A percentile compares a stretch with the other conserved stretches of the same genome.
These are phyloP conservation scores for Aproaerema taeniolella DNA, from an alignment of 2,888 invertebrate species.

Conservation along the genomic window DNA sequence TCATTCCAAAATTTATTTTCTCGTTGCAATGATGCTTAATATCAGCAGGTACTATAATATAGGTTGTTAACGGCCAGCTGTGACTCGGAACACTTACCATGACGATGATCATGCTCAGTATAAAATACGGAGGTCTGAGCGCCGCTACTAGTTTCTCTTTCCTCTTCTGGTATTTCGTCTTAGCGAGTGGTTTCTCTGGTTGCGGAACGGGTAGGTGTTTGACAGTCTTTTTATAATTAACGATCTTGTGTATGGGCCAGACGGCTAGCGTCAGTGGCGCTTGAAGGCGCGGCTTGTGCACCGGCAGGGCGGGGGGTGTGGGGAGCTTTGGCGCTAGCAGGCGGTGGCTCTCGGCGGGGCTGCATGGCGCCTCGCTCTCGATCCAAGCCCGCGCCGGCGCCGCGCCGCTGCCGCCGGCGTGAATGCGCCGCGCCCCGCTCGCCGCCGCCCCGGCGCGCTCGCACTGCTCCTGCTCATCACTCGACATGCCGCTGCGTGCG, in stretches of 20 bases:
- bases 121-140: constrained; percentile 59
- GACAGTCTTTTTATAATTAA: no score
- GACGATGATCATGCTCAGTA: constrained; percentile 52
- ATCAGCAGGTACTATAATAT: no score
- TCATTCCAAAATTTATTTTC: neutral
- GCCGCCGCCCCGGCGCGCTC: constrained; percentile 34
- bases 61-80: neutral
- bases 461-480: constrained; percentile 45
- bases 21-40: no score
- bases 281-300: no score
- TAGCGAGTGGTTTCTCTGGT: constrained; percentile 16
- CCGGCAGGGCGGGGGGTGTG: constrained; percentile 20
- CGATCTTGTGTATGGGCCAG: constrained; percentile 20
- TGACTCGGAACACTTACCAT: constrained; percentile 44
- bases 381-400: constrained; percentile 50
- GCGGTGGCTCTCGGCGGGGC: constrained; percentile 50
- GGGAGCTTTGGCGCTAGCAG: constrained; percentile 38
- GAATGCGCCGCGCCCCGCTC: constrained; percentile 34
- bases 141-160: constrained; percentile 49
- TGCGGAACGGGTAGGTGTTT: neutral
- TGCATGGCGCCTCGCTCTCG: constrained; percentile 44
- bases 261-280: constrained; percentile 50
- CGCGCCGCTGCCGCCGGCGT: constrained; percentile 20
- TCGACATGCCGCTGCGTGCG: constrained; percentile 37
- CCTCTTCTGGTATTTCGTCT: constrained; percentile 49